Base-by-base conservation (phyloP, 2,888 invertebrate species). In the Bembecia ichneumoniformis region DNA sequence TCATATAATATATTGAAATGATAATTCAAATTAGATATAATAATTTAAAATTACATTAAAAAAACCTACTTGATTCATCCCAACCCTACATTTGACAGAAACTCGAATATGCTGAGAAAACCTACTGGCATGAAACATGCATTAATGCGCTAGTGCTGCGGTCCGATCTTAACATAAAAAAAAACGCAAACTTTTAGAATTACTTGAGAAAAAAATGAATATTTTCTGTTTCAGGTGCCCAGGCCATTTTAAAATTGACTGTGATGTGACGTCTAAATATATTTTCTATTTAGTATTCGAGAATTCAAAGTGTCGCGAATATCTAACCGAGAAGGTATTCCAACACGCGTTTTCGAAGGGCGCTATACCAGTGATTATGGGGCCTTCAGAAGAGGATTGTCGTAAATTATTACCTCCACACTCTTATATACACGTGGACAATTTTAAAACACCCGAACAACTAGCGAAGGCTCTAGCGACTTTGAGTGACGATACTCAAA, bases 221-320 rank as follows among this genome's bases (percentile, higher is more conserved):
- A 28, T 20, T 46, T 51, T 49, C 58, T 55, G 13, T 68, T 89
- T 68, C 66, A 91, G 90, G 35, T 93, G 92, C 58, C 90, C 91
- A 0, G 91, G 91, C 10, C 91, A 92, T 66, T 91, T 90, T 56
- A 74, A 56, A 56, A 62, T 71, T 1, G 91, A 93, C 64, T 93
- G 93, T 57, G 68, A 79, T 2, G 56, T 71, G 4, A 70, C 92
- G 44, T 71, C 82, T 0, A 60, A 83, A 7, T 93, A 93, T 68
- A 80, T 91, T 58, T 93, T 93, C 67, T 92, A 93, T 60, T 68
- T 93, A 43, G 89, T 91, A 0, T 90, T 93, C 55, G 93, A 93
- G 70, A 93, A 93, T 63, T 89, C 91, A 0, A 88, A 90, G 58
- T 93, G 93, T 62, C 79, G 81, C 4, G 90, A 93, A 63, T 93